Evolutionary conservation across 2,888 invertebrate genomes (phyloP), one percentile per base, ranked within the genome.

Genomic region (Copidosoma aretas): DNA sequence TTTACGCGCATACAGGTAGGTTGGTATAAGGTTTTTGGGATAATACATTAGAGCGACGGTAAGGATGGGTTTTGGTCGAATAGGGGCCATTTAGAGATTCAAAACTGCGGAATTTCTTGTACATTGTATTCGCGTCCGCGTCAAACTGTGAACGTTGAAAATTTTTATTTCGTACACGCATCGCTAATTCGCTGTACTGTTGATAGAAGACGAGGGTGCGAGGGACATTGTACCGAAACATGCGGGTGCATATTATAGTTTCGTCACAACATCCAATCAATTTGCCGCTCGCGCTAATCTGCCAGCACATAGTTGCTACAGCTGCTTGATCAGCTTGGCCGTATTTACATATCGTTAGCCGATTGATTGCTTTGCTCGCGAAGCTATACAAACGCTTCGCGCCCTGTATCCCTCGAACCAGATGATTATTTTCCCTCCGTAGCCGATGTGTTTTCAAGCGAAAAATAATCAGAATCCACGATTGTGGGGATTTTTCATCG

Each of bases 321-420:
- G 80, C 78, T 80, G 82, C 81, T 82, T 82, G 81, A 82, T 82
- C 82, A 81, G 80, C 80, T 81, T 77, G 74, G 76, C 77, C 79
- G 81, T 82, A 82, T 82, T 82, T 81, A 81, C 82, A 82, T 82
- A 82, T 82, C 82, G 82, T 82, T 82, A 82, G 82, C 77, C 77
- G 77, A 81, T 79, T 82, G 82, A 82, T 82, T 82, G 80, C 78
- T 82, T 82, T 82, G 80, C 78, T 76, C 78, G 77, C 41, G 57
- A 56, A 58, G 39, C 59, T 63, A 25, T 8, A 3, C 4, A 32
- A n/a, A n/a, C n/a, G n/a, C 32, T 32, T 5, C 32, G 22, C 46
- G 41, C 51, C 21, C n/a, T n/a, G n/a, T 60, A 25, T 39, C 10
- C 8, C 53, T 32, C 8, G 8, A 32, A 32, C 24, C n/a, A 22